Conservation (phyloP, 35 echinoderm and acorn worm genomes). For the Ophioderma brevispina region DNA sequence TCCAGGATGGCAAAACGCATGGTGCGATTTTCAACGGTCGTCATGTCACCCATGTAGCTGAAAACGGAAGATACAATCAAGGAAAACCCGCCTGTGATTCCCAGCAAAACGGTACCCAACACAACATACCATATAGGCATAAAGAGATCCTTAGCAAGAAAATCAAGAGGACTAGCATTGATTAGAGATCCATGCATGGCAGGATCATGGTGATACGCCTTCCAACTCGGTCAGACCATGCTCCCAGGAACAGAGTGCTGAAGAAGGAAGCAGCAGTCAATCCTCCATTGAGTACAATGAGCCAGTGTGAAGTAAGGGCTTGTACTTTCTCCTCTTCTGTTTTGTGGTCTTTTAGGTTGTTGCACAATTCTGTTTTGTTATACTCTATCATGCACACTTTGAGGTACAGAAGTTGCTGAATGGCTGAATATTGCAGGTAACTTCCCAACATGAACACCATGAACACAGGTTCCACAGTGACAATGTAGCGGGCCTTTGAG, state of each 20-base stretch:
- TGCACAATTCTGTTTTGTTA: constrained; percentile 80
- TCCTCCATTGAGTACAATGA: constrained; percentile 81
- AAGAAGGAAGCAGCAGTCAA: constrained; percentile 72
- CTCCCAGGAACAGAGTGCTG: constrained; percentile 78
- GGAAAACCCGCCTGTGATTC: constrained; percentile 67
- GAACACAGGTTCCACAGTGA: constrained; percentile 97
- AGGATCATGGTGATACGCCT: constrained; percentile 67
- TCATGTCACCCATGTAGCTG: constrained; percentile 92
- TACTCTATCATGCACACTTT: constrained; percentile 79
- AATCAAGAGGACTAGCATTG: constrained; percentile 66
- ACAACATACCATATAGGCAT: constrained; percentile 70
- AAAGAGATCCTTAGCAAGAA: constrained; percentile 55
- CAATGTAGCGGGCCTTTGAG: background rate
- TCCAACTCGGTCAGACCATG: constrained; percentile 90
- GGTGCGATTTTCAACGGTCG: constrained; percentile 63
- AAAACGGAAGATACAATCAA: constrained; percentile 78
- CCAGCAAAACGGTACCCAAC: constrained; percentile 68
- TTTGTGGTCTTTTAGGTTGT: constrained; percentile 43
- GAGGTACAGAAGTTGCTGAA: constrained; percentile 78
- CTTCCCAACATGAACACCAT: constrained; percentile 85
- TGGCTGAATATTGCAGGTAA: constrained; percentile 71
- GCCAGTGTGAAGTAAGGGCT: constrained; percentile 74
- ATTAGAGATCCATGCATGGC: constrained; percentile 73
- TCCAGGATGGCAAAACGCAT: constrained; percentile 84
- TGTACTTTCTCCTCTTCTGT: constrained; percentile 68